phyloP scores from a whole-genome alignment of 2,888 invertebrate species.

The Himalopsyche kuldschensis region DNA sequence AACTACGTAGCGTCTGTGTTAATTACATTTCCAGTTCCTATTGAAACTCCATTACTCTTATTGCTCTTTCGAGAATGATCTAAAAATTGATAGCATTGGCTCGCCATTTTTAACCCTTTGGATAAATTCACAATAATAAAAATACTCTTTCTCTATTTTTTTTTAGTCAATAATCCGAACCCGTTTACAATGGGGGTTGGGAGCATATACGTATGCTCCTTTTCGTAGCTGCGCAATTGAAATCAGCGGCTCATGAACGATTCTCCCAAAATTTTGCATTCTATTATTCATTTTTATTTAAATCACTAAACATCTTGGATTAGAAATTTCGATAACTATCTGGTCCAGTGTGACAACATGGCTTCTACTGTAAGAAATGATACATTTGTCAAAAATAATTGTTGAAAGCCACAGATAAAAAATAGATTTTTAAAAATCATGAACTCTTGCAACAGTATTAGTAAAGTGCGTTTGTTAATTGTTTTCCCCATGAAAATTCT shows the following conservation, averaged over 20 bases:
- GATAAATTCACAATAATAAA: neutral
- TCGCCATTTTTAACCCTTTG: neutral
- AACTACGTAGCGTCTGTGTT: neutral
- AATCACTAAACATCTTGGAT: no score
- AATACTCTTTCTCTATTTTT: neutral
- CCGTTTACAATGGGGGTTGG: neutral
- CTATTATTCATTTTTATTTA: no score
- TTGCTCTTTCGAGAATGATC: neutral
- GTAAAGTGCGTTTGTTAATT: no score
- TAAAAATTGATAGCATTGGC: neutral
- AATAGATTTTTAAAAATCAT: no score
- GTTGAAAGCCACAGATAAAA: no score
- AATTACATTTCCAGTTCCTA: neutral
- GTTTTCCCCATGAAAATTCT: no score
- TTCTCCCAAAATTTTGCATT: neutral
- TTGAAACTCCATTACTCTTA: no score
- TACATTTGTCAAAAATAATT: no score
- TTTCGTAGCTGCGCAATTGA: neutral
- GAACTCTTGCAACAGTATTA: no score
- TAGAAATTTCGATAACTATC: no score
- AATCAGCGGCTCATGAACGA: neutral
- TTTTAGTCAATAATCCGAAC: neutral
- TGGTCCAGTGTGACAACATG: no score
- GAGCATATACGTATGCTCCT: neutral
- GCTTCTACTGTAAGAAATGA: no score